Base-by-base conservation (phyloP, 2,888 invertebrate genomes). In the Hyalella azteca region DNA sequence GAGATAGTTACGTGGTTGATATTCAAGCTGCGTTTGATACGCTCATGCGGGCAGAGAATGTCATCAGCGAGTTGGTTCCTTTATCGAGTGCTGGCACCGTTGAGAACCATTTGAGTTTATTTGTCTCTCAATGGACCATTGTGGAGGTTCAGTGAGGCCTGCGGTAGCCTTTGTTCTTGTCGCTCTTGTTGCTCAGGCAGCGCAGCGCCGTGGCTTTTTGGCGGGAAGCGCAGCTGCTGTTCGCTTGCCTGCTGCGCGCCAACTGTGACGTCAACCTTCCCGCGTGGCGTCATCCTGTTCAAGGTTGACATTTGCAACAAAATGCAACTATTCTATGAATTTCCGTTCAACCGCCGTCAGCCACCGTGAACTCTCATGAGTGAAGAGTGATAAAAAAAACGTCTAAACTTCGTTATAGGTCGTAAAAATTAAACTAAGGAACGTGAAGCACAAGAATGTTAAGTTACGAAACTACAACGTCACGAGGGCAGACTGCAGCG, bases 91-190 rank as follows among this genome's bases (percentile, higher is more conserved):
- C 36, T 36, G 66, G 66, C 36, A 7, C 66, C 32, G 36, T 66
- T 66, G 66, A 66, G 66, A 66, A 36, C 66, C 66, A 66, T 66
- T 66, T 66, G 66, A 66, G 66, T 66, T 66, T 66, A 66, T 66
- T 66, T 66, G 66, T 66, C 66, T 66, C 66, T 66, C 66, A 66
- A 66, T 66, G 36, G 36, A 7, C 66, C 36, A 66, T 66, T 66
- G 66, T 66, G 66, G 19, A 36, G 66, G 66, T 66, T 32, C 66
- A 66, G 15, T 66, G 66, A 66, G 36, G 66, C 66, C 36, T 66
- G 66, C 66, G 36, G 66, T 66, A 5, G 66, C 19, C 66, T 66
- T 66, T 66, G 66, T 66, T 66, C 66, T 66, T 36, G 66, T 66
- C 36, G 66, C 66, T 29, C 36, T 36, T 29, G 45, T 15, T 45